These are phyloP conservation scores for Alentia gelatinosa DNA, from an alignment of 2,888 invertebrate species.

Conservation along the genomic window DNA sequence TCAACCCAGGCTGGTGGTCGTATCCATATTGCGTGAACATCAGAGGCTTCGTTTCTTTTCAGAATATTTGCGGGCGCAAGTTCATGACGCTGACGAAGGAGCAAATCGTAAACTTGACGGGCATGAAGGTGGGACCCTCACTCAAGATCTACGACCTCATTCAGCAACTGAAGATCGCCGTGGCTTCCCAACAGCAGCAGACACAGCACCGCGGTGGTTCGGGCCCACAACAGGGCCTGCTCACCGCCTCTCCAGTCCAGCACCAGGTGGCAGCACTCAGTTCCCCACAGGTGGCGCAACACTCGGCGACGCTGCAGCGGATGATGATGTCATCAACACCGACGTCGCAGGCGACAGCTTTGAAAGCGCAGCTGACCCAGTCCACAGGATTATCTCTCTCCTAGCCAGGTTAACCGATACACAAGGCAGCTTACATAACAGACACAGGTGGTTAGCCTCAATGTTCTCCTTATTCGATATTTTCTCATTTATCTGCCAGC, in stretches of 20 bases:
- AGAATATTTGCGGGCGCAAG: slow-evolving; percentile 90
- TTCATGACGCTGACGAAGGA: slow-evolving; percentile 92
- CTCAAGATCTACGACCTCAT: slow-evolving; percentile 95
- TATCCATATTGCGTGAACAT: no score
- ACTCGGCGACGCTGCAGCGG: slow-evolving; percentile 35
- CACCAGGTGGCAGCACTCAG: slow-evolving; percentile 43
- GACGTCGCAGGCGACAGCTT: slow-evolving; percentile 37
- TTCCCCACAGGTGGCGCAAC: slow-evolving; percentile 32
- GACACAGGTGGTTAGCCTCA: background rate
- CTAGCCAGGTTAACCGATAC: background rate
- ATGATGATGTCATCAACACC: slow-evolving; percentile 46
- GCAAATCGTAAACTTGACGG: slow-evolving; percentile 92
- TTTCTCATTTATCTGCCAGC: background rate
- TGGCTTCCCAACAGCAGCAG: slow-evolving; percentile 42
- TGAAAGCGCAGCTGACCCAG: slow-evolving; percentile 56
- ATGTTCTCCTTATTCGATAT: background rate
- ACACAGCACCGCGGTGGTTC: background rate
- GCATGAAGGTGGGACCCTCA: slow-evolving; percentile 96
- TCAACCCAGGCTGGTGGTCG: no score
- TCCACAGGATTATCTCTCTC: slow-evolving; percentile 28
- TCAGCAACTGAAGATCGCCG: slow-evolving; percentile 88
- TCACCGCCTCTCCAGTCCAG: slow-evolving; percentile 28
- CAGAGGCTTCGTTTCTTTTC: slow-evolving; percentile 72
- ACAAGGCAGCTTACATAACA: slow-evolving; percentile 13
- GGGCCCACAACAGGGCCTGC: background rate